Evolutionary conservation across 2,888 invertebrate species (phyloP).

Genomic region (Phasia obesa): DNA sequence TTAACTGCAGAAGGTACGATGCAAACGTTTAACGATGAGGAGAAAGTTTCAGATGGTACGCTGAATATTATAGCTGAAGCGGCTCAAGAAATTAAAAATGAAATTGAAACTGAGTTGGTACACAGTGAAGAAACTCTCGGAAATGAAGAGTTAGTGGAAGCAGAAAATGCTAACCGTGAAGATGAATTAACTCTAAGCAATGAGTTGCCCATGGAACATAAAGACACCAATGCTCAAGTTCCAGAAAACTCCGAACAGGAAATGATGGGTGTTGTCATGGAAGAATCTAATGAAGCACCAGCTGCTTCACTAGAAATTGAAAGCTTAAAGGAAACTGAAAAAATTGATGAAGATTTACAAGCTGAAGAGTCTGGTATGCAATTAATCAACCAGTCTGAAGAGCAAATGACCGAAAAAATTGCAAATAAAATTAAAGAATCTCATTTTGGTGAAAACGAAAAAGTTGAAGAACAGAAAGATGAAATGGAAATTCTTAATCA

Average conservation of each 20-base stretch:
- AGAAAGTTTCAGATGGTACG: conserved; percentile 34
- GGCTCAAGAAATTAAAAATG: conserved; percentile 62
- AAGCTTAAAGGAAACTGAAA: conserved; percentile 9
- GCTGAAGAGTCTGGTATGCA: conserved; percentile 35
- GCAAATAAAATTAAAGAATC: conserved; percentile 27
- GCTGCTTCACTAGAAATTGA: conserved; percentile 23
- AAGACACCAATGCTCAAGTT: conserved; percentile 1
- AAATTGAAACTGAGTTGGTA: conserved; percentile 47
- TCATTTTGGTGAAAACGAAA: conserved; percentile 10
- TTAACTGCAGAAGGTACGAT: not conserved
- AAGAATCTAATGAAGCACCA: conserved; percentile 25
- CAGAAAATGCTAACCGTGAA: conserved; percentile 1
- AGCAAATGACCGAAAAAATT: conserved; percentile 6
- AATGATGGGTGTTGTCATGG: conserved; percentile 61
- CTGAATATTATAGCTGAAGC: conserved; percentile 60
- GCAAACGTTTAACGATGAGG: not conserved
- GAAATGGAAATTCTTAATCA: not conserved
- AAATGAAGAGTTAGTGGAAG: conserved; percentile 1
- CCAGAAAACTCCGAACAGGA: conserved; percentile 41
- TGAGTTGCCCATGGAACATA: conserved; percentile 25
- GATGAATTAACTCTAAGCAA: not conserved
- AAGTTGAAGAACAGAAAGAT: not conserved
- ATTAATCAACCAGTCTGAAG: conserved; percentile 10
- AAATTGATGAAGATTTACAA: not conserved
- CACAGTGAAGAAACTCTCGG: conserved; percentile 4